phyloP scores from a whole-genome alignment of 2,888 invertebrate genomes.

The Siphlonurus alternatus region DNA sequence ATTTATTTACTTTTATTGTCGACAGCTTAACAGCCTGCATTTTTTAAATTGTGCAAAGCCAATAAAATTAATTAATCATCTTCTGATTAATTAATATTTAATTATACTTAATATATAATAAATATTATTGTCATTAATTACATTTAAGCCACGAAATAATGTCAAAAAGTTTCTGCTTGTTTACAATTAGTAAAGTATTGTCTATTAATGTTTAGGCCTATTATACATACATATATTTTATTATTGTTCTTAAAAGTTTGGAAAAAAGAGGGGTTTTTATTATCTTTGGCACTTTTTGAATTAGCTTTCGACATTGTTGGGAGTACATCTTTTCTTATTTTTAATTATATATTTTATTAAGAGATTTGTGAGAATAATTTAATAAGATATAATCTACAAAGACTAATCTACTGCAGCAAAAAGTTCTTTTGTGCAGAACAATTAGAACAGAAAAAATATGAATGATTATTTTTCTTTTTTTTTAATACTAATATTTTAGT shows the following conservation, averaged over 20 bases:
- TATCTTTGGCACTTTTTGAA: background rate
- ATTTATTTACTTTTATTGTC: no score
- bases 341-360: background rate
- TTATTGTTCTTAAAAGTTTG: background rate
- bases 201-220: background rate
- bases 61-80: background rate
- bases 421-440: background rate
- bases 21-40: background rate
- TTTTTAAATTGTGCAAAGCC: background rate
- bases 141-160: no score
- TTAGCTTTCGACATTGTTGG: background rate
- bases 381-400: background rate
- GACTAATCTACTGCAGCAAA: background rate
- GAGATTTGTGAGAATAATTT: background rate
- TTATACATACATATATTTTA: background rate
- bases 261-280: background rate
- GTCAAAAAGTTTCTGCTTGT: no score
- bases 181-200: background rate
- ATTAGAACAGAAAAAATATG: background rate
- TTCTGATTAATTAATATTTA: background rate
- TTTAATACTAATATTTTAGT: background rate
- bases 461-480: background rate
- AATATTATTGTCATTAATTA: background rate
- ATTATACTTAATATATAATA: background rate
- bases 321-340: background rate